These are phyloP conservation scores for Sebastiscus tertius DNA, from an alignment of 2,797 vertebrate genomes.

Conservation along the genomic window DNA sequence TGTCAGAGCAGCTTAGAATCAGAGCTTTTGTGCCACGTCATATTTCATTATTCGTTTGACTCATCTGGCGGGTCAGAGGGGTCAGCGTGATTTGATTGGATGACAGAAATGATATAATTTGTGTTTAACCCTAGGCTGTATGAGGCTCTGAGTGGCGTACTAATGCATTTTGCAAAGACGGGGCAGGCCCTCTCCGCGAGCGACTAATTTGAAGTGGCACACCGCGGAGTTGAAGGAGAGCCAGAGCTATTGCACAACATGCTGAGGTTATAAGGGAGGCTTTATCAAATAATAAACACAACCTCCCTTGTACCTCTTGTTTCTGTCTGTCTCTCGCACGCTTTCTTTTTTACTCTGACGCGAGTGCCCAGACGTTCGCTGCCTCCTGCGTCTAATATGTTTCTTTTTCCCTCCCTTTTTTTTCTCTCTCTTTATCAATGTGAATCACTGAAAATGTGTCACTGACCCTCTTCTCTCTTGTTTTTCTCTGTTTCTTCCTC, in stretches of 20 bases:
- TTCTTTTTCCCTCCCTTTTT: not conserved
- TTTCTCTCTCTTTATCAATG: constrained; percentile 15
- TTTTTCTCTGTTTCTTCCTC: constrained; percentile 18
- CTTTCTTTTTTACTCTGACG: constrained; percentile 24
- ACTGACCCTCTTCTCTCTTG: constrained; percentile 28
- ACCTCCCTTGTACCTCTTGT: constrained; percentile 63
- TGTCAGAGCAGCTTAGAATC: constrained; percentile 88
- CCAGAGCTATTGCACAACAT: constrained; percentile 72
- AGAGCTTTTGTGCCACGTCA: constrained; percentile 84
- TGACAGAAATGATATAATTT: constrained; percentile 87
- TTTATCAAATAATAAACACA: constrained; percentile 84
- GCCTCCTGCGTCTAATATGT: not conserved
- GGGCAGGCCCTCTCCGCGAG: constrained; percentile 80
- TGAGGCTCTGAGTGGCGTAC: constrained; percentile 76
- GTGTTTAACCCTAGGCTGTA: constrained; percentile 78
- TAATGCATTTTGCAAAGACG: constrained; percentile 70
- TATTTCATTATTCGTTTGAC: constrained; percentile 89
- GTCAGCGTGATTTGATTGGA: constrained; percentile 86
- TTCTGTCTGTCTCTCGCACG: constrained; percentile 28
- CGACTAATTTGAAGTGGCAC: constrained; percentile 82
- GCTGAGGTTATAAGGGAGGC: constrained; percentile 67
- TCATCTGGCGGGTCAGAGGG: constrained; percentile 83
- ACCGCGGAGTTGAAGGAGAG: constrained; percentile 75
- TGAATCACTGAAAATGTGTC: constrained; percentile 47
- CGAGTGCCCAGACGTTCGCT: constrained; percentile 17